A percentile compares a stretch with the other conserved stretches of the same genome.
phyloP scores from a whole-genome alignment of 1,140 invertebrate genomes.

The Leptinotarsa undecemlineata region DNA sequence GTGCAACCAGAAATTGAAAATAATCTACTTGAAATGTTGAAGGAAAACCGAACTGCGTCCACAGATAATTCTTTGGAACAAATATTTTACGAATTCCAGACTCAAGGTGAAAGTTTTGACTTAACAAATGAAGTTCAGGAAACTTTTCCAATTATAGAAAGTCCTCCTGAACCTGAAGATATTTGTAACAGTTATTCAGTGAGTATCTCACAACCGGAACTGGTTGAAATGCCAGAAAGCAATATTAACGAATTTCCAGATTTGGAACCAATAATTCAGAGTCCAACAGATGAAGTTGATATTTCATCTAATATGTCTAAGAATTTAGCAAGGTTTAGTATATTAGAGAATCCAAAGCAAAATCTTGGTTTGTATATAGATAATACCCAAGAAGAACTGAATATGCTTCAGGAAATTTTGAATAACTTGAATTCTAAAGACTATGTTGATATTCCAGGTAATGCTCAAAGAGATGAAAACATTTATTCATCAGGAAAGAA shows the following conservation, averaged over 20 bases:
- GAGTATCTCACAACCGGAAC: no score
- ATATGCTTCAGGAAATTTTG: slow-evolving; percentile 17
- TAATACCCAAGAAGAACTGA: slow-evolving; percentile 13
- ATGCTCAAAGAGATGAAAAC: not conserved
- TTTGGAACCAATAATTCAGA: not conserved
- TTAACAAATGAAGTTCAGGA: not conserved
- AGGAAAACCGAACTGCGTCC: not conserved
- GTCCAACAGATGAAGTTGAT: not conserved
- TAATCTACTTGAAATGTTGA: not conserved
- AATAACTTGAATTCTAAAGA: slow-evolving; percentile 14
- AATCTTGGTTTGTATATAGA: slow-evolving; percentile 4
- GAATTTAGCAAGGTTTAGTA: not conserved
- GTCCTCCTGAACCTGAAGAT: not conserved
- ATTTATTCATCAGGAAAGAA: not conserved
- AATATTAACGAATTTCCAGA: slow-evolving; percentile 1
- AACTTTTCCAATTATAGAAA: not conserved
- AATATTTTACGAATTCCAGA: no score
- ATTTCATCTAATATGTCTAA: not conserved
- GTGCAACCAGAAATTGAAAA: not conserved
- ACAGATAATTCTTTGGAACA: no score
- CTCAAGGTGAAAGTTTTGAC: no score
- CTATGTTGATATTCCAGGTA: not conserved
- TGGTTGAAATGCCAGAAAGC: not conserved
- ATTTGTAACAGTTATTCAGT: no score
- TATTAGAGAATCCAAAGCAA: slow-evolving; percentile 11